These are phyloP conservation scores for Amniataba percoides DNA, from an alignment of 2,797 vertebrate genomes.

Conservation along the genomic window DNA sequence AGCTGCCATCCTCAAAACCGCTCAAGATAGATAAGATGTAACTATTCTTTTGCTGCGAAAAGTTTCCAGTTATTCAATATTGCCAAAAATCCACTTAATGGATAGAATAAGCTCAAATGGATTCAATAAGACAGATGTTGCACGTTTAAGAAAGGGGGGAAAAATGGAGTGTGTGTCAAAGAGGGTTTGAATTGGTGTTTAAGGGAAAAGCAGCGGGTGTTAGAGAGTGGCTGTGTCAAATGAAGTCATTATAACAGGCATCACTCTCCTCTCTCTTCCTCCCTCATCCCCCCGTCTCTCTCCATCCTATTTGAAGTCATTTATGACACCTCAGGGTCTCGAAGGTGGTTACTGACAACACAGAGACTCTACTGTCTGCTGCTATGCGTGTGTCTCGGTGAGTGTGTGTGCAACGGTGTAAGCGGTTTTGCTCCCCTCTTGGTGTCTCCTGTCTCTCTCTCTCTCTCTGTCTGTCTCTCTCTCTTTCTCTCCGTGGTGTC, in stretches of 20 bases:
- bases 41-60: background rate
- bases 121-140: conserved; percentile 23
- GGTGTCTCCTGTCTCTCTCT: conserved; percentile 4
- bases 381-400: conserved; percentile 22
- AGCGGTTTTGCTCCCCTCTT: conserved; percentile 24
- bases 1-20: background rate
- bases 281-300: conserved; percentile 41
- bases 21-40: conserved; percentile 27
- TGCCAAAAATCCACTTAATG: conserved; percentile 52
- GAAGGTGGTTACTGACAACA: conserved; percentile 71
- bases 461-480: conserved; percentile 33
- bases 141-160: background rate
- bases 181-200: conserved; percentile 38
- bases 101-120: conserved; percentile 30
- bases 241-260: conserved; percentile 65
- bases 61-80: conserved; percentile 30
- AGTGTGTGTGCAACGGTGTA: conserved; percentile 27
- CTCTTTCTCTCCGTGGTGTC: conserved; percentile 62
- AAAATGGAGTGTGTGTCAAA: conserved; percentile 13
- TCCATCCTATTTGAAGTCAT: conserved; percentile 68
- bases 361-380: conserved; percentile 67
- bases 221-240: conserved; percentile 66
- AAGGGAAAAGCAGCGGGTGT: conserved; percentile 42
- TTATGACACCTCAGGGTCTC: conserved; percentile 76
- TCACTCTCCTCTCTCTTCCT: conserved; percentile 50